Evolutionary conservation across 2,797 vertebrate species (phyloP), one percentile per base, ranked within the genome.

Genomic region (Mormyrops attenuatus): DNA sequence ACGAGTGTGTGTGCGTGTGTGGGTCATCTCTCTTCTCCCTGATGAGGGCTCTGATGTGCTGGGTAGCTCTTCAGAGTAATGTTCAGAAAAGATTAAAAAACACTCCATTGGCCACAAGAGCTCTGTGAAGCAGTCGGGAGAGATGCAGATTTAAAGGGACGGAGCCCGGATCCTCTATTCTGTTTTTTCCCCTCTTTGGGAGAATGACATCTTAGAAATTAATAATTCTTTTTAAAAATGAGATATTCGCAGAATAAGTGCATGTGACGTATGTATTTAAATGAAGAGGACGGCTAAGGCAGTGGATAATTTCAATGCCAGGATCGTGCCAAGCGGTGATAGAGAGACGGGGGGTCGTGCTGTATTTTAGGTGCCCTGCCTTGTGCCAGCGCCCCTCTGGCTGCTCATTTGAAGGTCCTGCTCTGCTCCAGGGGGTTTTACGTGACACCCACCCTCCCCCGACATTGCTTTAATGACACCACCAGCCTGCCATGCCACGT

Each of bases 41-140:
- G 85, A 53, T 86, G 85, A 86, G 85, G 13, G 22, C 47, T 49
- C 85, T 86, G 52, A 55, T 87, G 47, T 57, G 50, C 30, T 87
- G 85, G 49, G 85, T 34, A 34, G 50, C 85, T 15, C 52, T 87
- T 87, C 52, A 87, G 49, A 5, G 22, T 34, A 52, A 57, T 15
- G 5, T 34, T 85, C n/a, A 26, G 84, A 22, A 22, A 60, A 60
- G 57, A 34, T 15, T 1, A 17, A 38, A 57, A 87, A 85, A 26
- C 80, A 22, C 80, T 47, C 44, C 11, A 85, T 9, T 20, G n/a
- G 20, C 20, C 34, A 49, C n/a, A 41, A 49, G 80, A 4, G 38
- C n/a, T 47, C 9, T 20, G 80, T 47, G 38, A 49, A 87, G 17
- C 20, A 1, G 13, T 55, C 13, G 13, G 52, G 52, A 52, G 52